phyloP scores from a whole-genome alignment of 2,888 invertebrate genomes.

The Pantelozetes paolii region DNA sequence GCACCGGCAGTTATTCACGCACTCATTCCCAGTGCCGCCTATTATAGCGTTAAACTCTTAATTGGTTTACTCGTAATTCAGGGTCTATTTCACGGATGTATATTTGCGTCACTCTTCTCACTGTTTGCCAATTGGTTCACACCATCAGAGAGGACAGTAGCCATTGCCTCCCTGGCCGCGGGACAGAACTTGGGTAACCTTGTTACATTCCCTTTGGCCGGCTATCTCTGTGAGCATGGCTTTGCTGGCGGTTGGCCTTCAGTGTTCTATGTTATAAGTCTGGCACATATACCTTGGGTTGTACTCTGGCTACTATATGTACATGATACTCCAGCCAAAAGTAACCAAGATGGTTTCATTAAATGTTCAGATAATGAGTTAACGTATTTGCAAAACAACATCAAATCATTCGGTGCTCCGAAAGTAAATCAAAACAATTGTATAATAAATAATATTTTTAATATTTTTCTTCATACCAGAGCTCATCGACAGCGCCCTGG shows the following conservation, averaged over 20 bases:
- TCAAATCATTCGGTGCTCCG: neutral
- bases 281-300: slow-evolving; percentile 42
- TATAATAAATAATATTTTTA: too few species aligned
- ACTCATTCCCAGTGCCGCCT: slow-evolving; percentile 53
- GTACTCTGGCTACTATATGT: slow-evolving; percentile 43
- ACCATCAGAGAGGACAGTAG: slow-evolving; percentile 28
- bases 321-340: slow-evolving; percentile 41
- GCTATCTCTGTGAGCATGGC: slow-evolving; percentile 45
- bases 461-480: neutral
- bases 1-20: neutral
- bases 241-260: slow-evolving; percentile 46
- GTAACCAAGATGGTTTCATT: neutral
- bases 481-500: slow-evolving; percentile 32
- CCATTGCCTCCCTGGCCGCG: neutral
- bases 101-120: slow-evolving; percentile 37
- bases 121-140: slow-evolving; percentile 61
- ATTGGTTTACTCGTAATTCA: slow-evolving; percentile 26
- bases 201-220: slow-evolving; percentile 38
- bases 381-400: neutral
- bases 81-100: slow-evolving; percentile 37
- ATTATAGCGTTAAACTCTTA: slow-evolving; percentile 60
- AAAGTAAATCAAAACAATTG: slow-evolving; percentile 13
- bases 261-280: slow-evolving; percentile 45
- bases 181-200: slow-evolving; percentile 31
- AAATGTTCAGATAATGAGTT: neutral